Evolutionary conservation across 2,797 vertebrate genomes (phyloP), one percentile per base, ranked within the genome.

Genomic region (Hylomyscus alleni): DNA sequence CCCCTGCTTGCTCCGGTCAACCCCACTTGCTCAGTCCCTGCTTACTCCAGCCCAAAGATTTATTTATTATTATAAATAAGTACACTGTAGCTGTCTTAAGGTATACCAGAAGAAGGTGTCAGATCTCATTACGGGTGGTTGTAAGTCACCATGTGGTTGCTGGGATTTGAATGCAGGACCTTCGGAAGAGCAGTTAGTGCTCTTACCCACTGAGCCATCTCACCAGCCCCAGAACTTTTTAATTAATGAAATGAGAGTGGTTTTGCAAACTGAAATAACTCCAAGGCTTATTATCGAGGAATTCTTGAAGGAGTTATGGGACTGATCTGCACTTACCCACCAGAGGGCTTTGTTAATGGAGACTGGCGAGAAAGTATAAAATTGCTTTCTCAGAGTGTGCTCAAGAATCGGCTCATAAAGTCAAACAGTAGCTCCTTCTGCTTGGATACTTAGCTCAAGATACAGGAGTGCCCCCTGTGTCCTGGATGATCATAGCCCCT

Each of bases 191-290:
- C 44, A 44, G 44, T 44, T 6, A 44, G 44, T 44, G 44, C 44
- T 44, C 44, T 44, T 44, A 44, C 44, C 44, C 44, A 44, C 44
- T 44, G 44, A 44, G 44, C 44, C 6, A 44, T 44, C 44, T 44
- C 44, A 44, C 44, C 44, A 44, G 44, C 44, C 44, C 44, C 44
- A 44, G 44, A 44, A 81, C 54, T 73, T 97, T 81, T 60, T 34
- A 76, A 91, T 93, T 72, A 85, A 73, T 76, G 31, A 77, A 91
- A 86, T 20, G 52, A 52, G n/a, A 96, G 14, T 37, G 40, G 56
- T 72, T 65, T 96, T 82, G n/a, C 65, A 72, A 87, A 77, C 80
- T 44, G 52, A 77, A 81, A n/a, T n/a, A 72, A 89, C 52, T 77
- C 34, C 44, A 90, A 92, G 75, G 56, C 19, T 92, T 88, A 77